Evolutionary conservation across 2,888 invertebrate species (phyloP), one percentile per base, ranked within the genome.

Genomic region (Thera britannica): DNA sequence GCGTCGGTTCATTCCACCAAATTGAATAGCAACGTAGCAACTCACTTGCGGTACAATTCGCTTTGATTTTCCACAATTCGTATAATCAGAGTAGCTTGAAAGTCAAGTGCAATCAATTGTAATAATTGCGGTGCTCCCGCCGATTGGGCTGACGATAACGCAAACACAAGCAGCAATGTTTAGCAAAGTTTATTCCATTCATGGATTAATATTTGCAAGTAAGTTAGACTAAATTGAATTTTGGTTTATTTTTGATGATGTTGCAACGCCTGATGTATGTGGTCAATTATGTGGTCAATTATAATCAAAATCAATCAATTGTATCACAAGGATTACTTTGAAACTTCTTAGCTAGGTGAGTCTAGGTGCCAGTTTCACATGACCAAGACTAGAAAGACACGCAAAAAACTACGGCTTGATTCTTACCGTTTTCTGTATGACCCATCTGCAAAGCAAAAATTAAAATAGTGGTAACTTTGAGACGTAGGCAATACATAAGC

Each of bases 61-160:
- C 55, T 55, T 58, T 55, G 65, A 65, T 59, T 65, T 65, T 59
- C 65, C 48, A 58, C 65, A 62, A 62, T 56, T 65, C 62, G 62
- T 48, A 56, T 46, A 70, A 70, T 65, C 67, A 67, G 58, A 70
- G 62, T 51, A 56, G 70, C 69, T 66, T 57, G 70, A 62, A 62
- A 67, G 65, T 67, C 62, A 65, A 67, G 65, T 65, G 67, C 65
- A 71, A 65, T 71, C 67, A 71, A 59, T 67, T 67, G 64, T 65
- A 62, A 65, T 71, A 65, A 71, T 67, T 71, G 65, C 67, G 65
- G 59, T 65, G 67, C 58, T 62, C 58, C 63, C 35, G 36, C 56
- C 62, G 48, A 65, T 67, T 57, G 65, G 61, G 36, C 58, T 62
- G 64, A 56, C 58, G 58, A 67, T 67, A 59, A 59, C 65, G 59